phyloP scores from a whole-genome alignment of 2,888 invertebrate genomes.

The Phymatocera aterrima region DNA sequence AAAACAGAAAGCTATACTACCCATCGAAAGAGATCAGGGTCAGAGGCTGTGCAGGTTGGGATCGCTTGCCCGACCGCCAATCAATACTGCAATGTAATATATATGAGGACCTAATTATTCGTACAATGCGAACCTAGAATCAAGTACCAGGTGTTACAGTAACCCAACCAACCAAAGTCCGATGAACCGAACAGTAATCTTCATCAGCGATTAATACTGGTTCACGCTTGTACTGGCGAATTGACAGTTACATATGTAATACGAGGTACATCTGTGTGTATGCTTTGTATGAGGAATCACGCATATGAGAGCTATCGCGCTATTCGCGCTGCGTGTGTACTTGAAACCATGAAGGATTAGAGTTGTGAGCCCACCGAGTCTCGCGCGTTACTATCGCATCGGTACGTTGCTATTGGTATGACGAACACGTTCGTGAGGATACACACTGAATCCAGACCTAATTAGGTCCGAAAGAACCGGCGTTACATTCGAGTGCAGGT shows the following conservation, averaged over 20 bases:
- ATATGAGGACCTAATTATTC: too few relatives aligned
- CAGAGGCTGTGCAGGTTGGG: too few relatives aligned
- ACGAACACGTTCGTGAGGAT: background rate
- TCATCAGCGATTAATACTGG: background rate
- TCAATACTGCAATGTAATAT: background rate
- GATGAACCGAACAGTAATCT: slow-evolving; percentile 19
- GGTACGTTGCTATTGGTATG: background rate
- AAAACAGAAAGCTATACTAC: too few relatives aligned
- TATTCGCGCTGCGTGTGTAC: too few relatives aligned
- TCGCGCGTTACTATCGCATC: background rate
- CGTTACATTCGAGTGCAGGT: background rate
- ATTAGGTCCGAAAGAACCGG: background rate
- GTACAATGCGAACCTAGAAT: background rate
- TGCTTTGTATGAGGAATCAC: slow-evolving; percentile 9
- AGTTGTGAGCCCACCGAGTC: slow-evolving; percentile 9
- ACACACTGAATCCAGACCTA: background rate
- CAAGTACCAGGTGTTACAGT: background rate
- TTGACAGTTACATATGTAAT: background rate
- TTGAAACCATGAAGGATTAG: slow-evolving; percentile 39
- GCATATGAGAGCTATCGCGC: background rate
- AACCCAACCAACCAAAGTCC: background rate
- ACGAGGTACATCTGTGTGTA: background rate
- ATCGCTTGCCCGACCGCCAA: too few relatives aligned
- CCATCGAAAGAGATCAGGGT: too few relatives aligned
- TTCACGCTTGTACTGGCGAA: background rate